A percentile compares a stretch with the other conserved stretches of the same genome.
Evolutionary conservation across 92 coral and sea anemone genomes (phyloP).

Genomic region (Phymanthus crucifer): DNA sequence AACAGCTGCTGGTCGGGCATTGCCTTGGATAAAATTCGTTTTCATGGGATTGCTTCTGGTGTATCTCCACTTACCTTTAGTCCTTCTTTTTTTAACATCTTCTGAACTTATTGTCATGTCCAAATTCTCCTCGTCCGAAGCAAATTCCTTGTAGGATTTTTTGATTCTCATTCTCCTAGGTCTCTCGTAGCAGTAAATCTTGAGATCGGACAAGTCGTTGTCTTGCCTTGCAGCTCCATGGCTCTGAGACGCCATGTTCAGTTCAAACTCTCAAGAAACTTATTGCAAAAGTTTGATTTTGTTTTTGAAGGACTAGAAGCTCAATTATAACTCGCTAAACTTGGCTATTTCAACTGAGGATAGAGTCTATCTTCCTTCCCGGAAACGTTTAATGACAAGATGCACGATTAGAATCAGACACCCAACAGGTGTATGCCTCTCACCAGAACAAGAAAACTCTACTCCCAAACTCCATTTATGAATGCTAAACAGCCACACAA

Average conservation of each 20-base stretch:
- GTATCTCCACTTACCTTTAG: constrained; percentile 41
- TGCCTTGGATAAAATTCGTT: not conserved
- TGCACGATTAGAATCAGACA: constrained; percentile 13
- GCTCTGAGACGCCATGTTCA: constrained; percentile 3
- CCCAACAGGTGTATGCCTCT: constrained; percentile 36
- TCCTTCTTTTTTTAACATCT: constrained; percentile 27
- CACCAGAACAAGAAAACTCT: constrained; percentile 1
- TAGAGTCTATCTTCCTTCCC: constrained; percentile 24
- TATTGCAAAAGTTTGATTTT: not conserved
- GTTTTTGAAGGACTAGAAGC: constrained; percentile 3
- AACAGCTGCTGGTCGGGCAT: not conserved
- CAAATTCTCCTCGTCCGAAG: constrained; percentile 54
- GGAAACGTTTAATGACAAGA: constrained; percentile 32
- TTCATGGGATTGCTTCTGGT: not conserved
- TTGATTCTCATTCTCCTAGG: constrained; percentile 42
- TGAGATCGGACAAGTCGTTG: constrained; percentile 12
- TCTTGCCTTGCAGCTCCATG: not conserved
- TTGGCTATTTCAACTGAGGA: constrained; percentile 8
- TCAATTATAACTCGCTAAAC: constrained; percentile 5
- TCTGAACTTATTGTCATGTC: constrained; percentile 43
- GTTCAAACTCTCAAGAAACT: not conserved
- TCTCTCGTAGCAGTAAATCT: constrained; percentile 39
- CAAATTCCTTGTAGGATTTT: constrained; percentile 53
- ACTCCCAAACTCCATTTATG: constrained; percentile 23
- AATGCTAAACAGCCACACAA: constrained; percentile 29